phyloP scores from a whole-genome alignment of 2,888 invertebrate genomes.

The Dryococelus australis region DNA sequence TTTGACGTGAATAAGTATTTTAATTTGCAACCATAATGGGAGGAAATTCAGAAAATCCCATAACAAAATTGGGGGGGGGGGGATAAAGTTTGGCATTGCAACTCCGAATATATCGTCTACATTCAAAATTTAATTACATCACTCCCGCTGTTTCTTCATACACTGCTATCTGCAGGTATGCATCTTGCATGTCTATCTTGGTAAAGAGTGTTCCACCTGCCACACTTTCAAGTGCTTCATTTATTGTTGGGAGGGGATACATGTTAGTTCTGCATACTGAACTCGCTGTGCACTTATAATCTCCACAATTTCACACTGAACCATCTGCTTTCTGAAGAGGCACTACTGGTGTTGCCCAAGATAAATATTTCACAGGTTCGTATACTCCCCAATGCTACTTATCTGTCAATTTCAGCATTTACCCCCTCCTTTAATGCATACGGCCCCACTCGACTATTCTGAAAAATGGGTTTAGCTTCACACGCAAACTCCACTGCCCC shows the following conservation, averaged over 20 bases:
- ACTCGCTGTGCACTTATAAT: background rate
- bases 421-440: background rate
- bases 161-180: background rate
- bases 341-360: background rate
- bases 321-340: background rate
- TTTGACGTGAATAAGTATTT: no score
- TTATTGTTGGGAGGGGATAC: background rate
- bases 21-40: no score
- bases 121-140: no score
- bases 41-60: no score
- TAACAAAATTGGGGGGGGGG: no score
- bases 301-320: background rate
- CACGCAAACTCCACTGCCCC: background rate
- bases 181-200: background rate
- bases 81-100: no score
- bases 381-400: background rate
- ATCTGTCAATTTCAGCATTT: background rate
- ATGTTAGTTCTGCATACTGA: background rate
- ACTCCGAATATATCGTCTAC: no score
- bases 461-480: background rate
- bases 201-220: background rate
- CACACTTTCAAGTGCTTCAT: background rate
- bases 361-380: background rate
- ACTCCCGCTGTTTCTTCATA: background rate
- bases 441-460: background rate